Evolutionary conservation across 92 coral and sea anemone genomes (phyloP).

Genomic region (Hydrozoanthus gracilis): DNA sequence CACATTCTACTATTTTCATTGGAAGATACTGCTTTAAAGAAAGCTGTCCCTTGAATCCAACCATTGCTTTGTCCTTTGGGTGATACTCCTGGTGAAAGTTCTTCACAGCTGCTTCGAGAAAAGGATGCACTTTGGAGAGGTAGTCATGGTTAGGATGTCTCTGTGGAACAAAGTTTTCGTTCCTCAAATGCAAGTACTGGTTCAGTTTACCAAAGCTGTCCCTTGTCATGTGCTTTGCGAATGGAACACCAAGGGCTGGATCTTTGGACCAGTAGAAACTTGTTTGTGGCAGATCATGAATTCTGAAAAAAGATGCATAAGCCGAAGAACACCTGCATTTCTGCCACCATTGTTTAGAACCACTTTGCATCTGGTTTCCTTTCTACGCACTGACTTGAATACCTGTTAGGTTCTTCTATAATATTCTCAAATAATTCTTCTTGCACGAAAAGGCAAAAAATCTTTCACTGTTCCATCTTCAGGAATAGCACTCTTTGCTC

Average conservation of each 20-base stretch:
- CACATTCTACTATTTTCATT: too few relatives aligned
- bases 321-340: slow-evolving; percentile 43
- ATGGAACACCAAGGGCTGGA: slow-evolving; percentile 50
- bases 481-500: slow-evolving; percentile 29
- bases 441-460: slow-evolving; percentile 42
- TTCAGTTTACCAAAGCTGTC: slow-evolving; percentile 52
- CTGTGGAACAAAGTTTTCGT: slow-evolving; percentile 47
- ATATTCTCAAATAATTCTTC: slow-evolving; percentile 51
- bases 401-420: slow-evolving; percentile 53
- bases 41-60: too few relatives aligned
- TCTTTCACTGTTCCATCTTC: slow-evolving; percentile 52
- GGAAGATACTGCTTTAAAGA: too few relatives aligned
- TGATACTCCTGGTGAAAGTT: too few relatives aligned
- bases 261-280: slow-evolving; percentile 21
- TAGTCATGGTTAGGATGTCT: slow-evolving; percentile 54
- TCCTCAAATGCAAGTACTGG: slow-evolving; percentile 57
- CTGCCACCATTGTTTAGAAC: slow-evolving; percentile 35
- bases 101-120: too few relatives aligned
- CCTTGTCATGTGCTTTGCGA: slow-evolving; percentile 48
- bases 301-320: neutral
- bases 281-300: slow-evolving; percentile 1
- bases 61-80: too few relatives aligned
- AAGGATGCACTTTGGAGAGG: slow-evolving; percentile 58
- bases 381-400: slow-evolving; percentile 48
- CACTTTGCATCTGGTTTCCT: slow-evolving; percentile 59